Evolutionary conservation across 2,797 vertebrate species (phyloP).

Genomic region (Poliocrania exsul): DNA sequence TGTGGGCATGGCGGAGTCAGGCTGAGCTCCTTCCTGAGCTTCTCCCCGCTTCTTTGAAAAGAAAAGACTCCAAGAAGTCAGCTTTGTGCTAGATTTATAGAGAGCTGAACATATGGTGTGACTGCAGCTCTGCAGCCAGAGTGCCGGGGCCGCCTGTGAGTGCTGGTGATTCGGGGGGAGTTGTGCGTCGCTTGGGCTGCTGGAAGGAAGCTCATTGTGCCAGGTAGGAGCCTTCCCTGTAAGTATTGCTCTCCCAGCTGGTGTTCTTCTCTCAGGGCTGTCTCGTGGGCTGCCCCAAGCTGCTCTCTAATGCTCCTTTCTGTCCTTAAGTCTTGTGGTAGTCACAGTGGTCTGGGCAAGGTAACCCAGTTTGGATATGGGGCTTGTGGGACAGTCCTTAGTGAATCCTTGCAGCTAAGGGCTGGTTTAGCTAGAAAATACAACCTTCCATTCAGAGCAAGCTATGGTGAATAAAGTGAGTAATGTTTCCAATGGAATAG

Average conservation of each 20-base stretch:
- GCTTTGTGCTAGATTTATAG: neutral
- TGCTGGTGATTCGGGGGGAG: neutral
- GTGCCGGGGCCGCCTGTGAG: rapidly evolving
- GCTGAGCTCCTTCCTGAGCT: neutral
- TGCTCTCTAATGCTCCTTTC: neutral
- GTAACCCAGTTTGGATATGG: neutral
- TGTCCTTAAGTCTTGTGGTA: neutral
- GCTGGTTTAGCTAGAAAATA: neutral
- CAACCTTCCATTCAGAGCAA: neutral
- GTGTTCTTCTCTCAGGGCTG: neutral
- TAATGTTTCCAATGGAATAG: neutral
- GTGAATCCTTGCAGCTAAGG: neutral
- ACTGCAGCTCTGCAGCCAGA: neutral
- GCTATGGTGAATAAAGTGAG: neutral
- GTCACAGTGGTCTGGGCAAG: rapidly evolving
- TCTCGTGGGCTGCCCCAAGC: neutral
- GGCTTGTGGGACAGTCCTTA: neutral
- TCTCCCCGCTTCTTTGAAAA: neutral
- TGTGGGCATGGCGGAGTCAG: neutral
- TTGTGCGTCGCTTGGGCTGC: neutral
- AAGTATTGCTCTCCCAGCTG: neutral
- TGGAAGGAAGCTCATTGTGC: neutral
- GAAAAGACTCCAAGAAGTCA: neutral
- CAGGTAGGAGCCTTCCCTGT: neutral
- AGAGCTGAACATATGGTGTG: neutral